These are phyloP conservation scores for Kryptopterus vitreolus DNA, from an alignment of 2,797 vertebrate species.

Conservation along the genomic window DNA sequence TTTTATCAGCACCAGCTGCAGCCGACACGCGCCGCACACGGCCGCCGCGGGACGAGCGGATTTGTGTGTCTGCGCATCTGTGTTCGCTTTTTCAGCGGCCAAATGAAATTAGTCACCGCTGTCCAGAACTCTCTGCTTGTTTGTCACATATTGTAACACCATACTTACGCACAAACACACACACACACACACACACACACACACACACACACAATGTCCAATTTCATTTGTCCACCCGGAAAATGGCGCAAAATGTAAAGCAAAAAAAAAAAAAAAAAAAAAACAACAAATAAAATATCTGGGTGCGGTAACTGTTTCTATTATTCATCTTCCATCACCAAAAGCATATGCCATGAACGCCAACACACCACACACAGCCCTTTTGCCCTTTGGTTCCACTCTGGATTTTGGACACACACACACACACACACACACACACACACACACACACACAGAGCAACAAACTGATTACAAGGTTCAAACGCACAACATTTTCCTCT, in stretches of 20 bases:
- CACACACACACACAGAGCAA: not conserved
- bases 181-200: constrained; percentile 47
- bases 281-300: too few species aligned
- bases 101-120: constrained; percentile 74
- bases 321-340: constrained; percentile 34
- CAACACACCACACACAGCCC: not conserved
- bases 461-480: not conserved
- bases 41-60: constrained; percentile 34
- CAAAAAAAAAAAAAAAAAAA: too few species aligned
- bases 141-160: constrained; percentile 53
- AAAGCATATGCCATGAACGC: constrained; percentile 25
- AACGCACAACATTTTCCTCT: not conserved
- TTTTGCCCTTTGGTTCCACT: not conserved
- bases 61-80: constrained; percentile 32
- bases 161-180: constrained; percentile 15
- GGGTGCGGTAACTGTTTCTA: not conserved
- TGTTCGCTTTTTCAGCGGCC: constrained; percentile 28
- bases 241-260: not conserved
- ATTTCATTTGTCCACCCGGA: not conserved
- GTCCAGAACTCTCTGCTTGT: constrained; percentile 63
- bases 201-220: constrained; percentile 1
- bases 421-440: not conserved
- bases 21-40: constrained; percentile 30
- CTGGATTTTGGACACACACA: not conserved
- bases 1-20: constrained; percentile 37